Evolutionary conservation across 2,888 invertebrate genomes (phyloP), one percentile per base, ranked within the genome.

Genomic region (Ectemnius continuus): DNA sequence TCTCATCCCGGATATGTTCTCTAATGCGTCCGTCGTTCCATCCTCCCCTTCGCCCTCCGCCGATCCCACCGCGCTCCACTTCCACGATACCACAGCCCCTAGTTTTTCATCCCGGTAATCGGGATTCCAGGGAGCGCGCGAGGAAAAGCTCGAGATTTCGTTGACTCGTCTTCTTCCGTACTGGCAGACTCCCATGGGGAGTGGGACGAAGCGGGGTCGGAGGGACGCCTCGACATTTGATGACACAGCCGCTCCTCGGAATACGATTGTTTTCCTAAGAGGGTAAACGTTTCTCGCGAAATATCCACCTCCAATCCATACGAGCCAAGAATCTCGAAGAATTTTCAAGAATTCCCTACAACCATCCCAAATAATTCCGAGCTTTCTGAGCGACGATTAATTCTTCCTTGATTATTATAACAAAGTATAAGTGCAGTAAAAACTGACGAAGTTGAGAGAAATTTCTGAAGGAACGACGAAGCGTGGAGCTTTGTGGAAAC

Each of bases 1-100:
- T 67, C 76, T 78, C 79, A 70, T 78, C 76, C 61, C 65, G 67
- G 36, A 46, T 66, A 78, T 72, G 69, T 70, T 56, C 64, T 65
- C 76, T 65, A 73, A 80, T 73, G 65, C 36, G 52, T 16, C 46
- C 47, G 36, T 26, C 56, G 23, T 11, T 36, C 36, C 36, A 8
- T 36, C 8, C n/a, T n/a, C n/a, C n/a, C n/a, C n/a, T n/a, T n/a
- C n/a, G n/a, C n/a, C n/a, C n/a, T n/a, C n/a, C n/a, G n/a, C n/a
- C n/a, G n/a, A n/a, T n/a, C n/a, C n/a, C 28, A 28, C 28, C 28
- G 28, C 28, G 36, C 36, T 11, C 36, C 2, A 36, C 11, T 36
- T 36, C 36, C 1, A 23, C 8, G 36, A 36, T 36, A 36, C 36
- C 36, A 11, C 36, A 52, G 52, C 52, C 16, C 16, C 36, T 13